Evolutionary conservation across 2,888 invertebrate species (phyloP).

Genomic region (Poecilus cupreus): DNA sequence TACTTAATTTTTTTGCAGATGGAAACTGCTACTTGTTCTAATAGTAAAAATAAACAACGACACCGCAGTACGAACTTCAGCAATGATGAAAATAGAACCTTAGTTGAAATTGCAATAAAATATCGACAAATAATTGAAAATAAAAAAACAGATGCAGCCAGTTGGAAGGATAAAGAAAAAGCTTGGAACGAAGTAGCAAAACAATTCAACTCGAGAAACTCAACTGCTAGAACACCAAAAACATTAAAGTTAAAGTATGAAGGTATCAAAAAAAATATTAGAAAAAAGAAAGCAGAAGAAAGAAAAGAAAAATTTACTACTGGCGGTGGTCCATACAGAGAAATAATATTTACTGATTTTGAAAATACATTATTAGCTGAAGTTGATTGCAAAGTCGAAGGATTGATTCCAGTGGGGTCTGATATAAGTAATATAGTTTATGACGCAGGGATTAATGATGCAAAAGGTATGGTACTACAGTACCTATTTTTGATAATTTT

Average conservation of each 20-base stretch:
- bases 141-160: not conserved
- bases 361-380: not conserved
- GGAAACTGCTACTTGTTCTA: no score
- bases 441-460: not conserved
- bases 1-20: no score
- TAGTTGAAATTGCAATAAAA: no score
- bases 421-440: not conserved
- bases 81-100: no score
- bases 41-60: no score
- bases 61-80: no score
- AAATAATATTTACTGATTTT: not conserved
- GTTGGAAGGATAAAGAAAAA: not conserved
- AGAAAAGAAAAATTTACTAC: not conserved
- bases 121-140: no score
- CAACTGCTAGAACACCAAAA: not conserved
- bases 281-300: not conserved
- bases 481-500: not conserved
- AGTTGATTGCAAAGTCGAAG: not conserved
- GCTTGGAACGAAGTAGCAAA: not conserved
- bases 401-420: not conserved
- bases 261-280: not conserved
- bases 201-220: not conserved
- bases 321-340: not conserved
- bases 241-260: not conserved
- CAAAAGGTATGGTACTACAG: not conserved